phyloP scores from a whole-genome alignment of 2,797 vertebrate genomes.

The Galagoides demidoff region DNA sequence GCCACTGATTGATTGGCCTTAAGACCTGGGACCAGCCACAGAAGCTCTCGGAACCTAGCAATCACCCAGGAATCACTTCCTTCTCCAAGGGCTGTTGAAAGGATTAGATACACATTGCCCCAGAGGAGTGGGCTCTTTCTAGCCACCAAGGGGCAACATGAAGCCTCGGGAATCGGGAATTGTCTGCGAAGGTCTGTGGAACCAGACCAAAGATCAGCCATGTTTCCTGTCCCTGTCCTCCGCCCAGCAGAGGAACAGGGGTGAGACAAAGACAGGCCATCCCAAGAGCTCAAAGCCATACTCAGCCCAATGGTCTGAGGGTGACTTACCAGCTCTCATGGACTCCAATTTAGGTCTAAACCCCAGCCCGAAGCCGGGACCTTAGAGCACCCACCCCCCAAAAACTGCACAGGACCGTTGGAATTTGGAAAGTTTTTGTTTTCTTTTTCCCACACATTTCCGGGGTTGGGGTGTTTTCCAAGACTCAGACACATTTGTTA shows the following conservation, averaged over 20 bases:
- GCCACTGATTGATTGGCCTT: background rate
- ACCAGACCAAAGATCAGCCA: background rate
- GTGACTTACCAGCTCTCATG: background rate
- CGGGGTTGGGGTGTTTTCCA: slow-evolving; percentile 83
- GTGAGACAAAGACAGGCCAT: background rate
- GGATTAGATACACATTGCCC: background rate
- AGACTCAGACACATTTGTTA: slow-evolving; percentile 85
- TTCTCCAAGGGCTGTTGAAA: background rate
- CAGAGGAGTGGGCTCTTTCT: background rate
- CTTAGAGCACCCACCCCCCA: background rate
- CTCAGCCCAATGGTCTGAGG: background rate
- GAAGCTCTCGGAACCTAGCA: background rate
- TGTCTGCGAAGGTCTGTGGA: background rate
- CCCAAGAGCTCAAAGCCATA: background rate
- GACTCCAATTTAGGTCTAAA: background rate
- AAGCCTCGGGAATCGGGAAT: no score
- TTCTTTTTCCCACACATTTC: slow-evolving; percentile 86
- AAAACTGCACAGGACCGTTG: slow-evolving; percentile 78
- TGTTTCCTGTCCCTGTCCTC: background rate
- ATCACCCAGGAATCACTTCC: background rate
- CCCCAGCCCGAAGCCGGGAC: background rate
- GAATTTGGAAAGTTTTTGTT: slow-evolving; percentile 84
- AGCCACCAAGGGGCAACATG: background rate
- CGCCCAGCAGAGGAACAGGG: background rate
- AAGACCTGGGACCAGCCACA: background rate